Percentiles rank a stretch among this genome's conserved stretches.
Conservation (phyloP, 2,797 vertebrate genomes). For the Distichodus sexfasciatus region DNA sequence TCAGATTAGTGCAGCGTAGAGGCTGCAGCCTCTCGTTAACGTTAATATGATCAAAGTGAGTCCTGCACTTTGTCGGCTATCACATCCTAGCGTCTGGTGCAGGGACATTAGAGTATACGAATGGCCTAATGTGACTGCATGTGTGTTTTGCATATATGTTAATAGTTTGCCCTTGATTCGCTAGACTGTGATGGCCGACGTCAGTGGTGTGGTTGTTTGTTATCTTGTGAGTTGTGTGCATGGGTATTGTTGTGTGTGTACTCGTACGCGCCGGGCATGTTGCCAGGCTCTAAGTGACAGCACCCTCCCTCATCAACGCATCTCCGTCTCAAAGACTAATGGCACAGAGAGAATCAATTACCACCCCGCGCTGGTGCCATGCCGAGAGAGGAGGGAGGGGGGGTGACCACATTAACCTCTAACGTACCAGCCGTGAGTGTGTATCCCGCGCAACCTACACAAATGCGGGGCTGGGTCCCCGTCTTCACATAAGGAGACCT, state of each 20-base stretch:
- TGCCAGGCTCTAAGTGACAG: conserved; percentile 73
- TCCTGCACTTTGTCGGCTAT: conserved; percentile 62
- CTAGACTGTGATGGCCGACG: conserved; percentile 37
- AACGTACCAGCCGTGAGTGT: conserved; percentile 5
- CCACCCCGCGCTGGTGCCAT: conserved; percentile 67
- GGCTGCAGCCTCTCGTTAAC: conserved; percentile 65
- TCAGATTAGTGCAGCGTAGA: conserved; percentile 57
- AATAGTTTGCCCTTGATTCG: conserved; percentile 39
- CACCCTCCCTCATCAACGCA: conserved; percentile 70
- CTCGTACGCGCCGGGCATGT: conserved; percentile 54
- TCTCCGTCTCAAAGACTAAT: conserved; percentile 77
- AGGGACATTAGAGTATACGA: not conserved
- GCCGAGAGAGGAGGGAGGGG: conserved; percentile 63
- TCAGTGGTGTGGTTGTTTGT: conserved; percentile 30
- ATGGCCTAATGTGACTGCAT: conserved; percentile 14
- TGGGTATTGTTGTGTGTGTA: conserved; percentile 32
- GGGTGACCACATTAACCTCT: conserved; percentile 38
- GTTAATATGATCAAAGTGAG: conserved; percentile 72
- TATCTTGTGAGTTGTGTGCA: conserved; percentile 27
- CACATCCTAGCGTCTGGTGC: conserved; percentile 35
- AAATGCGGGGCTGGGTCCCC: too few relatives aligned
- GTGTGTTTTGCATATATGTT: conserved; percentile 7
- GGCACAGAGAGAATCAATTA: conserved; percentile 77
- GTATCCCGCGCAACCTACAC: not conserved
- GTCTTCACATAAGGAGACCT: conserved; percentile 5